Evolutionary conservation across 2,113 vertebrate species (phyloP).

Genomic region (Oryzias javanicus): DNA sequence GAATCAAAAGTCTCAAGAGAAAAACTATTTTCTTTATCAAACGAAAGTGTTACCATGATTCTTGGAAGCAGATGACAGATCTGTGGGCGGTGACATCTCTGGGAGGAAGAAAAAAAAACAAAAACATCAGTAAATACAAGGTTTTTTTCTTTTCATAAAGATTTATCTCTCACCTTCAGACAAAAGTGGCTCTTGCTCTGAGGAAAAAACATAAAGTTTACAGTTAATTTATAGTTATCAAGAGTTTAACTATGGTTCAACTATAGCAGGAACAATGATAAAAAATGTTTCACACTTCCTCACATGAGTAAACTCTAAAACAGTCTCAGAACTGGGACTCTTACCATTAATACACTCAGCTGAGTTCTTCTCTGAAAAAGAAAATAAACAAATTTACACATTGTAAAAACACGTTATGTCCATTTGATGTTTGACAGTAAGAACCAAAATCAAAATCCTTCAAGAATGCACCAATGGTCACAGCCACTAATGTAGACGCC

Average conservation of each 20-base stretch:
- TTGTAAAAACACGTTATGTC: too few relatives aligned
- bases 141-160: neutral
- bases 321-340: neutral
- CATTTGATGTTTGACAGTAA: too few relatives aligned
- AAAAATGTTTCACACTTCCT: too few relatives aligned
- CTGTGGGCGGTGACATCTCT: neutral
- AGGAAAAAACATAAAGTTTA: neutral
- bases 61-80: accelerated
- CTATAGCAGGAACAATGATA: too few relatives aligned
- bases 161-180: accelerated
- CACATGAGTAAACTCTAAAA: too few relatives aligned
- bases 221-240: neutral
- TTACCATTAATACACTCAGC: neutral
- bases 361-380: neutral
- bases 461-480: too few relatives aligned
- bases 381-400: neutral
- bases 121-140: accelerated
- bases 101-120: neutral
- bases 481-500: too few relatives aligned
- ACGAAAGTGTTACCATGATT: constrained; percentile 17
- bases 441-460: too few relatives aligned
- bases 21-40: neutral
- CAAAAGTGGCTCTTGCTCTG: constrained; percentile 12
- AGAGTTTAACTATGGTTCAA: too few relatives aligned
- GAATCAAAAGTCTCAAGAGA: neutral